Evolutionary conservation across 2,797 vertebrate genomes (phyloP), one percentile per base, ranked within the genome.

Genomic region (Pseudomugil tenellus): DNA sequence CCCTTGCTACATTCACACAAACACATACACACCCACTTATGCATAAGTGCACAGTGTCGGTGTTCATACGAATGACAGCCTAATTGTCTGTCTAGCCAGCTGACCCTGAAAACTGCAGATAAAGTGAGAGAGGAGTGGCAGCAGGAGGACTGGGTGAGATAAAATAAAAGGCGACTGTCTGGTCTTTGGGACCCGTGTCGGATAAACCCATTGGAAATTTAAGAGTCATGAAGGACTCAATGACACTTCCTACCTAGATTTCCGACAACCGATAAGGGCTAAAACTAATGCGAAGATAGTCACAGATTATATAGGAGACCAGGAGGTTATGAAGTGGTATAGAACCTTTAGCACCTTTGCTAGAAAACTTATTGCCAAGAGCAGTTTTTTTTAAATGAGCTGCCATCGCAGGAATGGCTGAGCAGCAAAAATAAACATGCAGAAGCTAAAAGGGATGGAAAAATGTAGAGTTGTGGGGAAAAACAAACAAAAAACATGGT

Each of bases 81-180:
- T 91, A 87, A 91, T 90, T 87, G 87, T 76, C 73, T 72, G 89
- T 91, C 85, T 87, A 84, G 85, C 70, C 86, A 83, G 76, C 70
- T 90, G 88, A 92, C 87, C 87, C 77, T 87, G 84, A 91, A 85
- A 72, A 72, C 74, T 79, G 56, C 59, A 63, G 74, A 81, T 77
- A 80, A 86, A 87, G 64, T 58, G 57, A 84, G 13, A 60, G 66
- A 54, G 60, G 60, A 67, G 23, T 67, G 70, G 68, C 60, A 54
- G 61, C 23, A 70, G 58, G 67, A 63, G 32, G 41, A 73, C 57
- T 46, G 29, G 13, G 35, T 41, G 69, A 80, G 62, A 61, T 67
- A 26, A 79, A 76, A 73, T 72, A 9, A 81, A 52, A 84, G 59
- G 70, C 23, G 72, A 49, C 63, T 34, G 58, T 46, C 59, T 67